Percentiles rank a stretch among this genome's conserved stretches.
Evolutionary conservation across 2,888 invertebrate genomes (phyloP).

Genomic region (Agonopterix subpropinquella): DNA sequence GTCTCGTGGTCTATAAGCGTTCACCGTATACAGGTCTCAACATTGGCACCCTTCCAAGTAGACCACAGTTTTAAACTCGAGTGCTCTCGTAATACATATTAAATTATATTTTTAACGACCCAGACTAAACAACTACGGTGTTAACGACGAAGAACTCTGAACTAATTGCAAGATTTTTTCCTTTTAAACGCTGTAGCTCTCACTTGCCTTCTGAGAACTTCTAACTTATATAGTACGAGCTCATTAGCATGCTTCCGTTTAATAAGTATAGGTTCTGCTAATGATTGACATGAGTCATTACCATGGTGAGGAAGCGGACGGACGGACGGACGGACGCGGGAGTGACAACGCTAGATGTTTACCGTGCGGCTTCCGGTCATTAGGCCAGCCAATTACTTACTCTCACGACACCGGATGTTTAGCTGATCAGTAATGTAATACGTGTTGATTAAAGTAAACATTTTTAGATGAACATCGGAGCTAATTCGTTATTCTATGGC

Average conservation of each 20-base stretch:
- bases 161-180: no score
- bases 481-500: no score
- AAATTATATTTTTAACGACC: slow-evolving; percentile 22
- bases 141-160: no score
- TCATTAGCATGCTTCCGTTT: background rate
- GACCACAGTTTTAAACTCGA: slow-evolving; percentile 25
- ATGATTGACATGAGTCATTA: slow-evolving; percentile 23
- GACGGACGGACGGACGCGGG: slow-evolving; percentile 4
- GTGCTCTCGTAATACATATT: no score
- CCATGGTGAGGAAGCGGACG: slow-evolving; percentile 18
- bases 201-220: no score
- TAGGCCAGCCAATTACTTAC: slow-evolving; percentile 5
- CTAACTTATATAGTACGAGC: no score
- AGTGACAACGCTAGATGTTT: slow-evolving; percentile 6
- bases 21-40: slow-evolving; percentile 25
- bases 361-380: slow-evolving; percentile 11
- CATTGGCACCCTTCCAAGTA: slow-evolving; percentile 49
- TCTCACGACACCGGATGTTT: background rate
- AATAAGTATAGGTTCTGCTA: slow-evolving; percentile 1
- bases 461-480: no score
- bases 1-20: slow-evolving; percentile 28
- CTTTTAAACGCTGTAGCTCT: no score
- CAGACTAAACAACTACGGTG: background rate
- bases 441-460: no score
- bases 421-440: background rate